A percentile compares a stretch with the other conserved stretches of the same genome.
Evolutionary conservation across 2,113 vertebrate genomes (phyloP).

Genomic region (Cyphomyrus plagiostoma): DNA sequence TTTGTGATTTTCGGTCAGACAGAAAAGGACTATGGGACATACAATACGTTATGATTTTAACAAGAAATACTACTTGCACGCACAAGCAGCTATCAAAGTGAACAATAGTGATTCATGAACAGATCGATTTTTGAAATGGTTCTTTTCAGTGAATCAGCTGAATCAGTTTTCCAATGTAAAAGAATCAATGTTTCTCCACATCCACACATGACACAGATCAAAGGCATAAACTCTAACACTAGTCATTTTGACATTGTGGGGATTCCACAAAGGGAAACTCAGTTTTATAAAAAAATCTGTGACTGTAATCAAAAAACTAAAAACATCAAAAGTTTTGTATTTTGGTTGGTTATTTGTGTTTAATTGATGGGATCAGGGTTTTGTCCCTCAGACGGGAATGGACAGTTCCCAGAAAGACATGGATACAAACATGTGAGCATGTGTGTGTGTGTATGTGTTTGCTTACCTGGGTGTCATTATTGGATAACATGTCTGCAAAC

Average conservation of each 20-base stretch:
- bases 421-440: neutral
- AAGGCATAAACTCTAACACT: neutral
- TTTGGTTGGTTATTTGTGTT: no score
- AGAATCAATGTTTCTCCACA: neutral
- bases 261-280: neutral
- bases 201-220: neutral
- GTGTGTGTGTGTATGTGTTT: neutral
- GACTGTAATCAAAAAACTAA: neutral
- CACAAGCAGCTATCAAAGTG: neutral
- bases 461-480: conserved; percentile 53
- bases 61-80: neutral
- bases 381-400: neutral
- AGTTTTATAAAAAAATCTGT: neutral
- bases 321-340: neutral
- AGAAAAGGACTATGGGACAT: neutral
- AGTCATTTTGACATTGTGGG: neutral
- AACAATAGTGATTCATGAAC: neutral
- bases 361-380: neutral
- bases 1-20: neutral
- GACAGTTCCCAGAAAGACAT: neutral
- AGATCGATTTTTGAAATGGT: neutral
- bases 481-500: conserved; percentile 51
- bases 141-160: neutral
- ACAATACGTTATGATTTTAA: neutral
- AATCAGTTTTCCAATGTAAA: neutral